Percentiles rank a stretch among this genome's conserved stretches.
phyloP scores from a whole-genome alignment of 2,797 vertebrate species.

The Lophius americanus region DNA sequence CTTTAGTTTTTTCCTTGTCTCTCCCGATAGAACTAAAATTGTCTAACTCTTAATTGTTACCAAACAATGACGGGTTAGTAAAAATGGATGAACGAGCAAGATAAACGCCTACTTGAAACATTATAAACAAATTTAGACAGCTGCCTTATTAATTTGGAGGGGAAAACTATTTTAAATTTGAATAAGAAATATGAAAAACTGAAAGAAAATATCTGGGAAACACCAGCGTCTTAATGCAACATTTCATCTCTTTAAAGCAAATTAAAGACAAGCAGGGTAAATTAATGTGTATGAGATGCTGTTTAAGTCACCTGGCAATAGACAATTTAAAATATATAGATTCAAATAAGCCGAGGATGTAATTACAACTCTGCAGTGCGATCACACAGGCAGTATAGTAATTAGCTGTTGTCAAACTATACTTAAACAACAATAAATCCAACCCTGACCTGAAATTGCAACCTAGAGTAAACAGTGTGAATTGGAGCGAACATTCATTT shows the following conservation, averaged over 20 bases:
- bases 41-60: no score
- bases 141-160: no score
- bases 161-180: no score
- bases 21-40: no score
- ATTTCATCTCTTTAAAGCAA: conserved; percentile 53
- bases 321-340: conserved; percentile 52
- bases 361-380: conserved; percentile 66
- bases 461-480: conserved; percentile 67
- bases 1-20: no score
- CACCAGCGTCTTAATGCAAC: conserved; percentile 37
- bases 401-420: conserved; percentile 77
- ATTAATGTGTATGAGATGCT: conserved; percentile 47
- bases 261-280: conserved; percentile 65
- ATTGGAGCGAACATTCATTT: conserved; percentile 68
- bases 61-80: no score
- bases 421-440: conserved; percentile 77
- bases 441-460: conserved; percentile 67
- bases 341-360: conserved; percentile 56
- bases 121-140: no score
- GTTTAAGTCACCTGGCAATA: conserved; percentile 69
- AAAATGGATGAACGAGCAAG: no score
- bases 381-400: conserved; percentile 66
- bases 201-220: conserved; percentile 16
- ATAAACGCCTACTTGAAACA: no score
- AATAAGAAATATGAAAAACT: no score